These are phyloP conservation scores for Entomyzon cyanotis DNA, from an alignment of 2,113 vertebrate species.

Conservation along the genomic window DNA sequence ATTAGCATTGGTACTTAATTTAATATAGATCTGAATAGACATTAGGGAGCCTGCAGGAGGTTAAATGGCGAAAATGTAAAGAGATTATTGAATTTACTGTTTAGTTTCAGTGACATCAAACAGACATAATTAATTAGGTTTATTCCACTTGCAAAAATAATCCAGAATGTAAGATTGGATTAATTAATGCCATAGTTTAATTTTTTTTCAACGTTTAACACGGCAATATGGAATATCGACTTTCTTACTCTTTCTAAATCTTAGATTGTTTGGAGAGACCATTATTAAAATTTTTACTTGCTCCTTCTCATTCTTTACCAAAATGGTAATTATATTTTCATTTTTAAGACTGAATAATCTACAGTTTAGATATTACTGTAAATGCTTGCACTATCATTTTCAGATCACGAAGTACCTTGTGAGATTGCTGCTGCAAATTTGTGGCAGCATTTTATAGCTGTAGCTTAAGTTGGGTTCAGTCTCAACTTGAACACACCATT, in stretches of 20 bases:
- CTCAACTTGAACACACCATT: not conserved
- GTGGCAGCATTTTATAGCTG: not conserved
- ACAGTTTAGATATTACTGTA: not conserved
- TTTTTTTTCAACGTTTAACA: slow-evolving; percentile 18
- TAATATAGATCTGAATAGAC: slow-evolving; percentile 89
- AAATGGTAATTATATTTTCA: not conserved
- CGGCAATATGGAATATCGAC: not conserved
- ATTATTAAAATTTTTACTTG: not conserved
- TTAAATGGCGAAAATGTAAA: slow-evolving; percentile 86
- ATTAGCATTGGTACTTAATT: slow-evolving; percentile 88
- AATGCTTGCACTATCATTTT: not conserved
- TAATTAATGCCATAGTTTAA: slow-evolving; percentile 45
- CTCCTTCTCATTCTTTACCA: not conserved
- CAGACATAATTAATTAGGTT: slow-evolving; percentile 80
- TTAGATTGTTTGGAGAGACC: not conserved
- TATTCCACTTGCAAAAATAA: slow-evolving; percentile 66
- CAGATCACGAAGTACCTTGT: not conserved
- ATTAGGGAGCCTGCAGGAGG: slow-evolving; percentile 87
- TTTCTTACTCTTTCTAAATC: not conserved
- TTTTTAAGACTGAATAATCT: not conserved
- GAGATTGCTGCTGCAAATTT: not conserved
- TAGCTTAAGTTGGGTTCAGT: not conserved
- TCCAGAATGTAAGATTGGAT: slow-evolving; percentile 54
- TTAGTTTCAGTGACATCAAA: slow-evolving; percentile 82
- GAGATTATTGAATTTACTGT: slow-evolving; percentile 87